A percentile compares a stretch with the other conserved stretches of the same genome.
phyloP scores from a whole-genome alignment of 2,888 invertebrate genomes.

The Amblyjoppa proteus region DNA sequence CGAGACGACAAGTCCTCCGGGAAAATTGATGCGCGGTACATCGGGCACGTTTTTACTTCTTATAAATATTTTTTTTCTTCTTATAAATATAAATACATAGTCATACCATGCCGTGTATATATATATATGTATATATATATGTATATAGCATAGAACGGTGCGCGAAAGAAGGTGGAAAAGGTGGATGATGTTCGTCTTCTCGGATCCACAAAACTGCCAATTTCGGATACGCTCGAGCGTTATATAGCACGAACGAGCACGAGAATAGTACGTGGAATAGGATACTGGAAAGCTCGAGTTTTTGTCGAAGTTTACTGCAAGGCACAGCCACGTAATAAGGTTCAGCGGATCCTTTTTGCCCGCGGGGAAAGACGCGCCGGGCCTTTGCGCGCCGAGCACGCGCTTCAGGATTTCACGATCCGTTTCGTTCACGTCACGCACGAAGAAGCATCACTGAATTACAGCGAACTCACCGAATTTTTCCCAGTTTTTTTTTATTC shows the following conservation, averaged over 20 bases:
- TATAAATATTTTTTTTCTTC: conserved; percentile 34
- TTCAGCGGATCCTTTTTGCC: conserved; percentile 41
- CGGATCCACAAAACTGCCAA: conserved; percentile 61
- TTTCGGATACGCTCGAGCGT: conserved; percentile 57
- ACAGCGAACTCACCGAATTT: conserved; percentile 57
- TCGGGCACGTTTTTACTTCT: conserved; percentile 32
- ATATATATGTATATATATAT: conserved; percentile 20
- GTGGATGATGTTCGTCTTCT: conserved; percentile 34
- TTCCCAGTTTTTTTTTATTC: conserved; percentile 16
- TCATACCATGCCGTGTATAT: background rate
- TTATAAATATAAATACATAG: conserved; percentile 22
- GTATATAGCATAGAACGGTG: conserved; percentile 14
- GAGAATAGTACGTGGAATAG: conserved; percentile 26
- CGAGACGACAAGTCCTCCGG: conserved; percentile 40
- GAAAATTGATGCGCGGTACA: conserved; percentile 55
- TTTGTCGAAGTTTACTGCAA: conserved; percentile 60
- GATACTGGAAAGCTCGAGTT: conserved; percentile 48
- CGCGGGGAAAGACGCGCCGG: conserved; percentile 19
- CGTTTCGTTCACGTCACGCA: conserved; percentile 70
- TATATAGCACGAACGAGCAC: conserved; percentile 19
- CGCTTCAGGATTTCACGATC: conserved; percentile 68
- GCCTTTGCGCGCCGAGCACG: conserved; percentile 29
- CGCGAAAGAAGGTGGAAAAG: conserved; percentile 50
- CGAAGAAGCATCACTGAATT: conserved; percentile 61
- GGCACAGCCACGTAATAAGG: conserved; percentile 61